Base-by-base conservation (phyloP, 2,797 vertebrate species). In the Lateolabrax maculatus region DNA sequence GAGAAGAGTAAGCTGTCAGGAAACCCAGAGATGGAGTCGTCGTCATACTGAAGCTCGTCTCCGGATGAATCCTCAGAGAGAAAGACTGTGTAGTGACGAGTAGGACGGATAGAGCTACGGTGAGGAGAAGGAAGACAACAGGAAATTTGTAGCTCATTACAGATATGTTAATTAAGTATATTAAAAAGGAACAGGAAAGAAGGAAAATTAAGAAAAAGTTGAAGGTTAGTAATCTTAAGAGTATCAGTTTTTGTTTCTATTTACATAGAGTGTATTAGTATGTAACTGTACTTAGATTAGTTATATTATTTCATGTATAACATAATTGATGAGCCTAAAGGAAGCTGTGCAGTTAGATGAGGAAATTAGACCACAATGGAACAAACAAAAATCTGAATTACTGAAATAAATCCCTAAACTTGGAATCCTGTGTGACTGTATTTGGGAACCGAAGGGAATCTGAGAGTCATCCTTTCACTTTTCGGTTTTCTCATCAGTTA, bases 1-100 rank as follows among this genome's bases (percentile, higher is more conserved):
- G 97, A 97, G 96, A 98, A 97, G 95, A 98, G 96, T 95, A 98
- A 97, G 95, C 95, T 97, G 90, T 99, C 98, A 87, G 97, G 96
- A 95, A 98, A 97, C 91, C 96, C 97, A 94, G 96, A 95, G 88
- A 97, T 94, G 81, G 96, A 94, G 90, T 96, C 95, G 43, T 96
- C 95, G 82, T 97, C 96, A 83, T 95, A 96, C 89, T 96, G 97
- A 86, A 97, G 95, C 89, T 99, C 97, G 74, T 99, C 98, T 75
- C 97, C 97, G 87, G 98, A 99, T 27, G 97, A 99, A 94, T 99
- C 98, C 95, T 99, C 98, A 37, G 97, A 98, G 77, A 99, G 97
- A 96, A 99, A 98, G 94, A 99, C 97, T 31, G 97, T 98, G 94
- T 99, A 99, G 95, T 99, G 98, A 90, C 97, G 96, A 70, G 97